These are phyloP conservation scores for Myopa testacea DNA, from an alignment of 2,888 invertebrate genomes.

Conservation along the genomic window DNA sequence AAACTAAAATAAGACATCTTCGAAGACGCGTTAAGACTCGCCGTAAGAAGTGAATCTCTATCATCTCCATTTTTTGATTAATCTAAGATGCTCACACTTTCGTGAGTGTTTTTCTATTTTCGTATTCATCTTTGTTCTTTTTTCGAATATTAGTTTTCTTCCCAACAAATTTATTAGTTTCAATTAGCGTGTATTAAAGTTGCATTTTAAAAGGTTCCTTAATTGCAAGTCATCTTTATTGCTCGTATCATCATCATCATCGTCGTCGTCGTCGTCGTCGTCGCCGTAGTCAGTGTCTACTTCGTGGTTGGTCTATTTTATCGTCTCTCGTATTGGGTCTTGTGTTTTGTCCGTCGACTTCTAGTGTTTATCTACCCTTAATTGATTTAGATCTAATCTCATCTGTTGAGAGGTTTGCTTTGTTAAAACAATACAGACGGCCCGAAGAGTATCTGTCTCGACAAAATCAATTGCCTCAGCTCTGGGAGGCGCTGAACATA, in stretches of 20 bases:
- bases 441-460: background rate
- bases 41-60: no score
- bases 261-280: slow-evolving; percentile 4
- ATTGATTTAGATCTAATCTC: slow-evolving; percentile 61
- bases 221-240: slow-evolving; percentile 18
- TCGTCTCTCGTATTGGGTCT: background rate
- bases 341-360: slow-evolving; percentile 5
- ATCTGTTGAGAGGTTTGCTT: slow-evolving; percentile 39
- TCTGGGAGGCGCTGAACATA: slow-evolving; percentile 12
- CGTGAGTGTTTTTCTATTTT: background rate
- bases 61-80: no score
- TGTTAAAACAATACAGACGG: slow-evolving; percentile 40
- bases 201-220: background rate
- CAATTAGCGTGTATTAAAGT: slow-evolving; percentile 36
- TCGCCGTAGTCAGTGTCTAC: slow-evolving; percentile 1
- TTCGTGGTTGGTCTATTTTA: background rate
- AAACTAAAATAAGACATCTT: no score
- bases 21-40: no score
- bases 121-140: background rate
- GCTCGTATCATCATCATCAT: slow-evolving; percentile 13
- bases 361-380: slow-evolving; percentile 55
- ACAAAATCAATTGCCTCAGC: slow-evolving; percentile 13
- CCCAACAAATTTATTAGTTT: slow-evolving; percentile 39
- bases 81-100: no score
- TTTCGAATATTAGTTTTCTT: background rate